Base-by-base conservation (phyloP, 2,888 invertebrate species). In the Taenaris catops region DNA sequence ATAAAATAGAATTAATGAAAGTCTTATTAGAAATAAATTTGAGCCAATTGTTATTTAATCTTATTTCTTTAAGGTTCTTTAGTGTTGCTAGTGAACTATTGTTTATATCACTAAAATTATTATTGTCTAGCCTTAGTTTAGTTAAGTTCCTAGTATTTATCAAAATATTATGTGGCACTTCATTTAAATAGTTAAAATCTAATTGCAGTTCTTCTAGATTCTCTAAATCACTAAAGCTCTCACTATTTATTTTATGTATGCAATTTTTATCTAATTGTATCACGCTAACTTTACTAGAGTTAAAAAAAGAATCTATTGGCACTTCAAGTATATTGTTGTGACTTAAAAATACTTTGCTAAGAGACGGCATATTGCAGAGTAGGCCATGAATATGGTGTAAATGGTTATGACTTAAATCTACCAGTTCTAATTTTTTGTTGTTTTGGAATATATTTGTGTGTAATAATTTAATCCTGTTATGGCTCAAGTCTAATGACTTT, bases 301-400 rank as follows among this genome's bases (percentile, higher is more conserved):
- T 94, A 32, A 91, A 90, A 69, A 95, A 96, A 8, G 95, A 93
- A 60, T 95, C 93, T 24, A 92, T 91, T 29, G 95, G 93, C 63
- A 97, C 90, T 71, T 96, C 95, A 46, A 96, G 86, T 53, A 97
- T 94, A 70, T 96, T 96, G 74, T 97, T 97, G 76, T 96, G 94
- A 36, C 94, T 93, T 38, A 96, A 86, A 58, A 94, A 93, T 33
- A 96, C 81, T 73, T 96, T 96, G 32, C 90, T 88, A 12, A 97
- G 80, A 49, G 93, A 93, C 0, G 94, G 93, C 47, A 96, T 80
- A 63, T 93, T 91, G 42, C 93, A 91, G 69, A 97, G 95, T 10
- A 96, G 91, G 0, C 95, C 94, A 50, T 92, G 90, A 28, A 97
- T 93, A 54, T 94, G 92, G 73, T 96, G 96, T 46, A 97, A 90